phyloP scores from a whole-genome alignment of 2,888 invertebrate species.

The Gari tellinella region DNA sequence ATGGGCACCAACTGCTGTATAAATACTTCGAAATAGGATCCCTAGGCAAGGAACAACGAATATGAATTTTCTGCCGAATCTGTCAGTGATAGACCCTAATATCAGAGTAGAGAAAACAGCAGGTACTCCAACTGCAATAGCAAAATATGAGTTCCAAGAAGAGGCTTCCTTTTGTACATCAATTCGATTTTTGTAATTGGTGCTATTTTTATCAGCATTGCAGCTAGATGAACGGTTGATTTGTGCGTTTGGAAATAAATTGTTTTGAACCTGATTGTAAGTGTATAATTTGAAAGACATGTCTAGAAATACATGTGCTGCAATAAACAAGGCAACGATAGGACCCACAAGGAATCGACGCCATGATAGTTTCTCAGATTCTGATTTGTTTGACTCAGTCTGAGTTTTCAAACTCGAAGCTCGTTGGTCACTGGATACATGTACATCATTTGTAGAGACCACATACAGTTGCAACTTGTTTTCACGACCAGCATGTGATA shows the following conservation, averaged over 20 bases:
- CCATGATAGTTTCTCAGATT: not conserved
- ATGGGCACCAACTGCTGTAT: constrained; percentile 48
- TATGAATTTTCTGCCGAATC: constrained; percentile 59
- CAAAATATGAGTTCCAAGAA: constrained; percentile 37
- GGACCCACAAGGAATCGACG: constrained; percentile 51
- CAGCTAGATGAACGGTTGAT: constrained; percentile 20
- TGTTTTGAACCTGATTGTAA: constrained; percentile 38
- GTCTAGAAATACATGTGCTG: constrained; percentile 21
- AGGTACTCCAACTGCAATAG: constrained; percentile 47
- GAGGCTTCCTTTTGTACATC: constrained; percentile 46
- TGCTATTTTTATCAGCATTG: constrained; percentile 46
- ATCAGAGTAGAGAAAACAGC: constrained; percentile 53
- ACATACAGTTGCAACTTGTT: no score
- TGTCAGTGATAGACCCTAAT: constrained; percentile 56
- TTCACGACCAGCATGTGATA: no score
- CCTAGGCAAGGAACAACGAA: constrained; percentile 46
- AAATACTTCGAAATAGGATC: constrained; percentile 24
- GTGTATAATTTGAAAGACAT: constrained; percentile 30
- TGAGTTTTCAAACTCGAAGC: no score
- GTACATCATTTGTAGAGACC: no score
- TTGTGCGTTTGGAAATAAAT: constrained; percentile 33
- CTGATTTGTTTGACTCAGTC: no score
- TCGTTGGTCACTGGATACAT: no score
- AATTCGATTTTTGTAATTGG: constrained; percentile 37
- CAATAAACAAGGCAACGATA: constrained; percentile 43